Base-by-base conservation (phyloP, 1,140 invertebrate species). In the Caenorhabditis latens region DNA sequence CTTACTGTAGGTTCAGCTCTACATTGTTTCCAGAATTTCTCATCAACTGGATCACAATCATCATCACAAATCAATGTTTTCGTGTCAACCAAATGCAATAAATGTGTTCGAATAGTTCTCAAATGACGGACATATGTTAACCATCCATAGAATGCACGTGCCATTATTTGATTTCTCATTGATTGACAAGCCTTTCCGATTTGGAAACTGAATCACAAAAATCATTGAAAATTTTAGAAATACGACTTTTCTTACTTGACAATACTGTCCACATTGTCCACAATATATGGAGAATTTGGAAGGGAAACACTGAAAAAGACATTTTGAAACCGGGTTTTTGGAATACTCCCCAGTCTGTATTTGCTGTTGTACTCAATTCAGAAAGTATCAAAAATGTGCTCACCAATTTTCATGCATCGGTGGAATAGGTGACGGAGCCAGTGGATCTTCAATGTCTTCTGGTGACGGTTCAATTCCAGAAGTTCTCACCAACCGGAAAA, bases 111-210 rank as follows among this genome's bases (percentile, higher is more conserved):
- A 0, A 98, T 96, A 0, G 96, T 98, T 84, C 96, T 95, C 89
- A 98, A 93, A 92, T 98, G 97, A 16, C 97, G 94, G 92, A 96
- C 97, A 92, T 98, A 97, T 11, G 97, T 96, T 65, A 98, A 93
- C 97, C 94, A 98, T 84, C 97, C 97, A 93, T 98, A 98, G 93
- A 98, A 98, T 63, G 97, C 97, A 88, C 97, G 94, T 0, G 96
- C 97, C 87, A 98, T 96, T 84, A 98, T 98, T 93, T 98, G 97
- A 61, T 95, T 95, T 88, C 95, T 95, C 97, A 98, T 98, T 0
- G 96, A 97, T 91, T 96, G 95, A 94, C 97, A 98, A n/a, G 98
- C 95, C 85, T 95, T 94, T 91, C 94, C 94, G 48, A 95, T 93
- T 42, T 95, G 94, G 84, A 94, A 93, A 57, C 95, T 95, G 90